These are phyloP conservation scores for Poeciliopsis turrubarensis DNA, from an alignment of 2,113 vertebrate species.

Conservation along the genomic window DNA sequence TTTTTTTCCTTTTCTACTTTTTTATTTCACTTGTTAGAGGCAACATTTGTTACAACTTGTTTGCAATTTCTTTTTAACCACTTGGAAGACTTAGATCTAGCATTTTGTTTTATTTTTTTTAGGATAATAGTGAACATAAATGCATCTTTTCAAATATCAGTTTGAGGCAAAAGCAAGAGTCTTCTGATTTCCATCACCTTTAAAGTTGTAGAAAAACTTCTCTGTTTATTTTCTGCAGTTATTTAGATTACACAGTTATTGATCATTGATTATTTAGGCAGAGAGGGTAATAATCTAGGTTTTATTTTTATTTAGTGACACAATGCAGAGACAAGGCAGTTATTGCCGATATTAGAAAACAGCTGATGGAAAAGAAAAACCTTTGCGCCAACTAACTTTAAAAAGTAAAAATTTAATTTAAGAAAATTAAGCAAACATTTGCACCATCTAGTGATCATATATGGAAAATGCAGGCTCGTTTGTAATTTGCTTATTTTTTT, in stretches of 20 bases:
- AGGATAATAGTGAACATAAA: too few relatives aligned
- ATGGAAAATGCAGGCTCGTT: neutral
- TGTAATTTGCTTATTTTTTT: neutral
- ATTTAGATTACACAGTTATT: neutral
- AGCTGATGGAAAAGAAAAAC: neutral
- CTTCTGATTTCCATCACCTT: neutral
- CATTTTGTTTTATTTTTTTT: too few relatives aligned
- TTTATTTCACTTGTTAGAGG: neutral
- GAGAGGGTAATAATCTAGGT: neutral
- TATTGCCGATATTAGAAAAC: neutral
- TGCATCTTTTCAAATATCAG: too few relatives aligned
- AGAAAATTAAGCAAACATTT: neutral
- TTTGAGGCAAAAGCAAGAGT: too few relatives aligned
- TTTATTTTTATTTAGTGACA: neutral
- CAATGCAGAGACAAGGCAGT: neutral
- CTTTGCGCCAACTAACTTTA: neutral
- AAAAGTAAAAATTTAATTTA: neutral
- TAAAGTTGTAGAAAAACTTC: neutral
- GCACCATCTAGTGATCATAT: slow-evolving; percentile 35
- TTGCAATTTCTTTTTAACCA: too few relatives aligned
- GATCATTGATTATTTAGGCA: neutral
- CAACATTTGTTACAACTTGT: too few relatives aligned
- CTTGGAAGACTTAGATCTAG: too few relatives aligned
- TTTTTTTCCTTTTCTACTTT: neutral
- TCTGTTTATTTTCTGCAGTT: neutral